Evolutionary conservation across 2,113 vertebrate genomes (phyloP).

Genomic region (Spermophilus dauricus): DNA sequence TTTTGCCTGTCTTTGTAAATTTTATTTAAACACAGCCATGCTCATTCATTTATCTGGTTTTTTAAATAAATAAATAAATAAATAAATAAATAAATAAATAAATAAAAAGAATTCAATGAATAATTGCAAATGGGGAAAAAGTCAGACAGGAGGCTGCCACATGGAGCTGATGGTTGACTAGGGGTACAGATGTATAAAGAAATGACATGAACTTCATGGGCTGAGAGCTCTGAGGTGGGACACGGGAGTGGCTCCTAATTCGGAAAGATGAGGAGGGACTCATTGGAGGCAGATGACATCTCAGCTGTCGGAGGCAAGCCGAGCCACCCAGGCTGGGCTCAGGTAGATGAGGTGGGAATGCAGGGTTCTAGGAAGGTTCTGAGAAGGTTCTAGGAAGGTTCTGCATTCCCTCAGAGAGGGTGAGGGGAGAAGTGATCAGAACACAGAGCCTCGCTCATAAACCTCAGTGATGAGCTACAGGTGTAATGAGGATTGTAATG

Average conservation of each 20-base stretch:
- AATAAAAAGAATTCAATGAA: neutral
- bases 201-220: neutral
- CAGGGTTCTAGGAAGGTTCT: neutral
- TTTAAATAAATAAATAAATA: too few species aligned
- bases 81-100: too few species aligned
- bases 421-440: neutral
- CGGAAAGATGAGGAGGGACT: neutral
- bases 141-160: neutral
- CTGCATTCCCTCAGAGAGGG: neutral
- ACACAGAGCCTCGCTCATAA: neutral
- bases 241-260: neutral
- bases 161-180: neutral
- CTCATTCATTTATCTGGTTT: too few species aligned
- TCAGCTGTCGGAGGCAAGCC: neutral
- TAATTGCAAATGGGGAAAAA: neutral
- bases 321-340: neutral
- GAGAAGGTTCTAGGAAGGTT: too few species aligned
- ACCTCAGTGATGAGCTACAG: neutral
- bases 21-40: too few species aligned
- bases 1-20: too few species aligned
- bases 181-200: neutral
- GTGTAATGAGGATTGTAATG: too few species aligned
- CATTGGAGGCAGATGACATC: neutral
- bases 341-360: fast-evolving
- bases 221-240: neutral